Conservation (phyloP, 1,140 invertebrate species). For the Aphis gossypii region DNA sequence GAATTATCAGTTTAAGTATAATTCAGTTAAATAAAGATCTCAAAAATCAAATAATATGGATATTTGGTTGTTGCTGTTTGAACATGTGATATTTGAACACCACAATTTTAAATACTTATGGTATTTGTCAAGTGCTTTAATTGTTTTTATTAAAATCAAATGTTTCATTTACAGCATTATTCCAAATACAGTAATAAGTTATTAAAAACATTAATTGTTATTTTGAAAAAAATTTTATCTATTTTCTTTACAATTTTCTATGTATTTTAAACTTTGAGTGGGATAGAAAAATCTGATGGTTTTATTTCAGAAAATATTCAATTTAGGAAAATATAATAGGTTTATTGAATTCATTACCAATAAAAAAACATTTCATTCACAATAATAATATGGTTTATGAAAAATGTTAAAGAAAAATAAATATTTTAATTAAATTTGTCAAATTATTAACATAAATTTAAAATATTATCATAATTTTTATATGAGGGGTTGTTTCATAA, state of each 20-base stretch:
- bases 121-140: not conserved
- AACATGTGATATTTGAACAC: not conserved
- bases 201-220: not conserved
- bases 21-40: conserved; percentile 26
- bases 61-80: not conserved
- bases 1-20: not conserved
- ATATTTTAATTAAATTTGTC: not conserved
- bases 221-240: not conserved
- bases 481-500: not conserved
- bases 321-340: not conserved
- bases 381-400: too few species aligned
- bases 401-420: not conserved
- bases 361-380: too few species aligned
- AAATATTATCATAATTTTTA: too few species aligned
- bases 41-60: not conserved
- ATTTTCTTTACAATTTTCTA: not conserved
- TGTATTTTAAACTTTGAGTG: not conserved
- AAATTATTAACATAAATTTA: too few species aligned
- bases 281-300: not conserved
- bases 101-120: not conserved
- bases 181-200: too few species aligned
- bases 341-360: not conserved
- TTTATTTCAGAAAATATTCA: not conserved
- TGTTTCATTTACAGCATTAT: not conserved
- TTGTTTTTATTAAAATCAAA: not conserved